These are phyloP conservation scores for Morpho helenor DNA, from an alignment of 2,888 invertebrate genomes.

Conservation along the genomic window DNA sequence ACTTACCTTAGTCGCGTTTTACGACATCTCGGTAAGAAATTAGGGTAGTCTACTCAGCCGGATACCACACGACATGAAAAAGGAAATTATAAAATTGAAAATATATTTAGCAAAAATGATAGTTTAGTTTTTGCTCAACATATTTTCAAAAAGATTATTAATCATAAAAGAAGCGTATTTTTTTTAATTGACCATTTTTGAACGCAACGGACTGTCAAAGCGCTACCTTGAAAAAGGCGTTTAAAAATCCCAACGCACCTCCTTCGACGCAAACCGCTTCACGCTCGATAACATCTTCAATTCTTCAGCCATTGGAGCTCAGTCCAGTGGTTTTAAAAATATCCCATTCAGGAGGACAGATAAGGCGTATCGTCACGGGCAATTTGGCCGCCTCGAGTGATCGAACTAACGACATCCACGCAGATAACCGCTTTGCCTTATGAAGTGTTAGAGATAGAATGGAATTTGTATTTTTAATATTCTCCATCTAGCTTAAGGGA, in stretches of 20 bases:
- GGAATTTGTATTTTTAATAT: slow-evolving; percentile 13
- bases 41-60: too few relatives aligned
- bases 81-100: too few relatives aligned
- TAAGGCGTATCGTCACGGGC: slow-evolving; percentile 47
- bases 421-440: slow-evolving; percentile 17
- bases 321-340: slow-evolving; percentile 47
- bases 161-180: too few relatives aligned
- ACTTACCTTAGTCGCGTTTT: too few relatives aligned
- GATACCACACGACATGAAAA: too few relatives aligned
- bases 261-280: too few relatives aligned
- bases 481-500: background rate
- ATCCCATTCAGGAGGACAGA: slow-evolving; percentile 38
- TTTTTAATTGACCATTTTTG: too few relatives aligned
- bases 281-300: slow-evolving; percentile 6
- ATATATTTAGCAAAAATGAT: too few relatives aligned
- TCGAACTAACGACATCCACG: slow-evolving; percentile 23
- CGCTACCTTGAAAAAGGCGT: background rate
- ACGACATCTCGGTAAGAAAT: too few relatives aligned
- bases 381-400: slow-evolving; percentile 40
- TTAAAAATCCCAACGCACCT: background rate
- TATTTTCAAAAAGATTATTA: too few relatives aligned
- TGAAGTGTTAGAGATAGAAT: slow-evolving; percentile 27
- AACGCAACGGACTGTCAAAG: too few relatives aligned
- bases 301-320: slow-evolving; percentile 19
- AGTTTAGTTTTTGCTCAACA: too few relatives aligned